Percentiles rank a stretch among this genome's conserved stretches.
These are phyloP conservation scores for Cyrtodaria siliqua DNA, from an alignment of 2,888 invertebrate species.

Conservation along the genomic window DNA sequence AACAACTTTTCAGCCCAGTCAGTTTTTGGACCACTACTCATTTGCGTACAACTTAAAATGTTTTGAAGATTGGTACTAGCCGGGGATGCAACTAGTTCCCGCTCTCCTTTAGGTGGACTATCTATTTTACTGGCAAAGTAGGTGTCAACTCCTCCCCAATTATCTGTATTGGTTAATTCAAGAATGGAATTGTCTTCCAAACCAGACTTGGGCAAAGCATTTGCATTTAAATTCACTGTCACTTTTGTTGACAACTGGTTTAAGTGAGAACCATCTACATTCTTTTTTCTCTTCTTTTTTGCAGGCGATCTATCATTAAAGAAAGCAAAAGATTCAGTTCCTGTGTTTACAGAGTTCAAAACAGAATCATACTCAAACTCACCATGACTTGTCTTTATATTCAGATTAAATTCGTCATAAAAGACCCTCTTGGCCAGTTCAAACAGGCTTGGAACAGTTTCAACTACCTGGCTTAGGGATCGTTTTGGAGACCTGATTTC, in stretches of 20 bases:
- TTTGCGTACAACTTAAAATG: background rate
- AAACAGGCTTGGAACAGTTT: constrained; percentile 31
- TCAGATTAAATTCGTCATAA: constrained; percentile 33
- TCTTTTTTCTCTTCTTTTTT: constrained; percentile 50
- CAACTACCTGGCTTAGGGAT: constrained; percentile 30
- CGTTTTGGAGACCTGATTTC: constrained; percentile 54
- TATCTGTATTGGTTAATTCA: background rate
- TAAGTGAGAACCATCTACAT: background rate
- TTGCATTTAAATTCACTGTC: background rate
- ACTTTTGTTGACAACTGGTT: background rate
- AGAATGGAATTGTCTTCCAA: no score
- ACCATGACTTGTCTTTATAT: constrained; percentile 37
- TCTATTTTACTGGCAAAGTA: constrained; percentile 18
- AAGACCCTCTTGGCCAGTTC: constrained; percentile 34
- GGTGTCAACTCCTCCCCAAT: constrained; percentile 13
- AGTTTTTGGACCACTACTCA: background rate
- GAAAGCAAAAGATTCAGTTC: background rate
- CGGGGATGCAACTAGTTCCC: constrained; percentile 8
- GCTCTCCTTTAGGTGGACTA: background rate
- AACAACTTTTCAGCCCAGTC: constrained; percentile 18
- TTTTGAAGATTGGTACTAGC: constrained; percentile 11
- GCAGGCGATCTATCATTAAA: constrained; percentile 49
- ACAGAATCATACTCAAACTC: constrained; percentile 10
- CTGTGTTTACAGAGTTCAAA: background rate
- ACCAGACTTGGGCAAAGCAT: background rate